Conservation (phyloP, 30 jellyfish, hydroid and myxozoan genomes). For the Morbakka virulenta region DNA sequence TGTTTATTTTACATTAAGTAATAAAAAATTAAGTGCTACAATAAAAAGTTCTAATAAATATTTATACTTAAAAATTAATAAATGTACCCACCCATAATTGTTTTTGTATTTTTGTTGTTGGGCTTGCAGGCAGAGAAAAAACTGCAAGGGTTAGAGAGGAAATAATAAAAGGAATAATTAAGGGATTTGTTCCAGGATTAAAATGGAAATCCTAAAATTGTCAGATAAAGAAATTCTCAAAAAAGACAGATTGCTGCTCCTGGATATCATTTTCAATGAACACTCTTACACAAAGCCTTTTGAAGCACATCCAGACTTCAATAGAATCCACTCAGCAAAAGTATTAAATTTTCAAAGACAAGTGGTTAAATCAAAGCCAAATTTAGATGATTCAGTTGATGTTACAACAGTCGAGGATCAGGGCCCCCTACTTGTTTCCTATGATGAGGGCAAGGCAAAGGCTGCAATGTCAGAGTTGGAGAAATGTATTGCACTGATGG, state of each 20-base stretch:
- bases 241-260: slow-evolving; percentile 15
- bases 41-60: too few relatives aligned
- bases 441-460: slow-evolving; percentile 62
- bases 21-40: too few relatives aligned
- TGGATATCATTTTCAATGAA: slow-evolving; percentile 54
- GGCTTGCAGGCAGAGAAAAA: too few relatives aligned
- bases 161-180: too few relatives aligned
- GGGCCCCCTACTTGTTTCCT: slow-evolving; percentile 10
- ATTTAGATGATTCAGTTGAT: slow-evolving; percentile 12
- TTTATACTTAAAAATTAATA: too few relatives aligned
- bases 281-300: slow-evolving; percentile 74
- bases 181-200: too few relatives aligned
- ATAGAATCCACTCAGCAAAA: slow-evolving; percentile 52
- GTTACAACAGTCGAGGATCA: slow-evolving; percentile 6
- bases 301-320: slow-evolving; percentile 70
- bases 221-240: too few relatives aligned
- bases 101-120: too few relatives aligned
- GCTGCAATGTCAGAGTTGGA: slow-evolving; percentile 85
- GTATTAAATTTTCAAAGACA: slow-evolving; percentile 24
- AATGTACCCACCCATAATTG: too few relatives aligned
- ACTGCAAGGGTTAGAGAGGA: too few relatives aligned
- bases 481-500: slow-evolving; percentile 56
- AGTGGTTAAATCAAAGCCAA: not conserved
- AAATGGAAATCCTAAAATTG: too few relatives aligned
- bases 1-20: too few relatives aligned